phyloP scores from a whole-genome alignment of 2,113 vertebrate genomes.

The Mustela nigripes region DNA sequence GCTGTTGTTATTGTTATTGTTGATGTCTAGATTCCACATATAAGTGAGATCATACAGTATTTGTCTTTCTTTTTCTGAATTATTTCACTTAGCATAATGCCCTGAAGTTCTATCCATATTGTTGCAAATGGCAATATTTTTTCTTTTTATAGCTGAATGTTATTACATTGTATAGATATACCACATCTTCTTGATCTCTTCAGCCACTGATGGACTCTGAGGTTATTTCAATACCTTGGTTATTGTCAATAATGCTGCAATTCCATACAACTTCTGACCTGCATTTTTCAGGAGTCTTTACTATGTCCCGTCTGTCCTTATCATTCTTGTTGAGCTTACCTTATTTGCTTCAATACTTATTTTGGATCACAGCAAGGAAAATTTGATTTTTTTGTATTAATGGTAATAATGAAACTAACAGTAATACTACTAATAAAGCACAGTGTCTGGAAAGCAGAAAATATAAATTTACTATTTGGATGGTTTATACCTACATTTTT shows the following conservation, averaged over 20 bases:
- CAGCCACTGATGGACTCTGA: not conserved
- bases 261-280: not conserved
- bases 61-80: not conserved
- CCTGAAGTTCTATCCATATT: not conserved
- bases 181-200: not conserved
- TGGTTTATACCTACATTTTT: not conserved
- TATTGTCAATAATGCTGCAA: not conserved
- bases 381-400: not conserved
- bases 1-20: not conserved
- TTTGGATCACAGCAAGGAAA: not conserved
- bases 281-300: not conserved
- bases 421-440: not conserved
- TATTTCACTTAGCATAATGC: not conserved
- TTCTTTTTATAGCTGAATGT: not conserved
- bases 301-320: not conserved
- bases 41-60: not conserved
- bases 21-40: not conserved
- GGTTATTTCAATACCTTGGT: not conserved
- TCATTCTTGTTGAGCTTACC: not conserved
- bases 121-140: not conserved
- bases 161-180: not conserved
- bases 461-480: not conserved
- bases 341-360: not conserved
- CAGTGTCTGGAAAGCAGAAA: not conserved
- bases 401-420: not conserved